Evolutionary conservation across 1,140 invertebrate genomes (phyloP).

Genomic region (Drosophila willistoni): DNA sequence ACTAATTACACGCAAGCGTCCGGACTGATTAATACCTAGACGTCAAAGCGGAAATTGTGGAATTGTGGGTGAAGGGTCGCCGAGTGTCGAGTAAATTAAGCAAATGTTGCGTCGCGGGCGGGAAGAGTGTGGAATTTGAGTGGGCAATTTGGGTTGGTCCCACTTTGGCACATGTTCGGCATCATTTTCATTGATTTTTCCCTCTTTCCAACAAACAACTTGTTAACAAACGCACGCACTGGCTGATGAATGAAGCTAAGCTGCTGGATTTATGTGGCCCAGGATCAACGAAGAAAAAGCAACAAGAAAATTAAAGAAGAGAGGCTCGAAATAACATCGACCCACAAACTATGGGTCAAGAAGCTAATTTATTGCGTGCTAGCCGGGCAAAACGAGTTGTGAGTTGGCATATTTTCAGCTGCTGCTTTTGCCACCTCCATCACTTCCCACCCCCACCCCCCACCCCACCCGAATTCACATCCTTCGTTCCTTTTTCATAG

Average conservation of each 20-base stretch:
- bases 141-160: background rate
- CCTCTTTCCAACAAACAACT: background rate
- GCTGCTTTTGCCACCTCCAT: background rate
- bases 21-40: slow-evolving; percentile 50
- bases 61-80: slow-evolving; percentile 6
- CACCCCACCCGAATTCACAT: background rate
- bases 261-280: slow-evolving; percentile 42
- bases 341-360: slow-evolving; percentile 54
- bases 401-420: slow-evolving; percentile 42
- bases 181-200: slow-evolving; percentile 54
- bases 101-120: background rate
- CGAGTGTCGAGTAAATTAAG: background rate
- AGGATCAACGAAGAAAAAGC: slow-evolving; percentile 17
- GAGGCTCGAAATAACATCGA: slow-evolving; percentile 28
- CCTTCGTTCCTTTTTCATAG: slow-evolving; percentile 13
- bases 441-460: too few species aligned
- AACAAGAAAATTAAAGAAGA: slow-evolving; percentile 52
- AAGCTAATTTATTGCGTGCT: slow-evolving; percentile 65
- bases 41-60: slow-evolving; percentile 51
- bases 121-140: background rate
- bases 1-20: slow-evolving; percentile 67
- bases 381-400: slow-evolving; percentile 38
- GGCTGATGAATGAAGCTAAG: slow-evolving; percentile 54
- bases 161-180: slow-evolving; percentile 38
- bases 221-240: slow-evolving; percentile 6